Evolutionary conservation across 2,797 vertebrate genomes (phyloP).

Genomic region (Sparidentex hasta): DNA sequence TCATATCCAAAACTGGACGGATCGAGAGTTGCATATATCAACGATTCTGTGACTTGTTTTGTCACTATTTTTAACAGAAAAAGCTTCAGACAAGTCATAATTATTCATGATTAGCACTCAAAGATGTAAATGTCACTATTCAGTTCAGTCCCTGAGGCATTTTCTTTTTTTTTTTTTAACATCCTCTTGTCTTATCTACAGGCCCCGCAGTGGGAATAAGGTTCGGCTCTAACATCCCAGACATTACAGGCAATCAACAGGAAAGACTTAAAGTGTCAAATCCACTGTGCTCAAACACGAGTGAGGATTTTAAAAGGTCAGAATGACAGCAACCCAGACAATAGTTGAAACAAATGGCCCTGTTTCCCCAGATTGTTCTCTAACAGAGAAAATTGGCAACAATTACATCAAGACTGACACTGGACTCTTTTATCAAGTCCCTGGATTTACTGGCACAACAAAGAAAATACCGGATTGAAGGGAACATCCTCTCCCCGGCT

Average conservation of each 20-base stretch:
- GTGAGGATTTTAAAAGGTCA: slow-evolving; percentile 68
- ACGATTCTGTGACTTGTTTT: not conserved
- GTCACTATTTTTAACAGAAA: not conserved
- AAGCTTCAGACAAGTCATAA: not conserved
- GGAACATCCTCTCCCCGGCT: slow-evolving; percentile 21
- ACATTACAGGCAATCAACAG: slow-evolving; percentile 49
- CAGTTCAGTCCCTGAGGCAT: not conserved
- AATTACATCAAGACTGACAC: slow-evolving; percentile 60
- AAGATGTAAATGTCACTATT: slow-evolving; percentile 31
- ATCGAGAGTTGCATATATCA: not conserved
- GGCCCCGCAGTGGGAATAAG: slow-evolving; percentile 8
- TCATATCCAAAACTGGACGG: not conserved
- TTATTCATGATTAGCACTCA: not conserved
- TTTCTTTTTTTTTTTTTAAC: slow-evolving; percentile 34
- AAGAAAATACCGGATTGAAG: slow-evolving; percentile 18
- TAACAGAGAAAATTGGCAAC: slow-evolving; percentile 63
- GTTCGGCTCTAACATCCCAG: slow-evolving; percentile 26
- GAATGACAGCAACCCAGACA: slow-evolving; percentile 42
- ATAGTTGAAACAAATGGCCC: slow-evolving; percentile 50
- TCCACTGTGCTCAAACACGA: slow-evolving; percentile 37
- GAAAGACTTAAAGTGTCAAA: slow-evolving; percentile 47
- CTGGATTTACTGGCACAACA: slow-evolving; percentile 48
- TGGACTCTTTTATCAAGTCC: slow-evolving; percentile 43
- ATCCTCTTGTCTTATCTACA: slow-evolving; percentile 5
- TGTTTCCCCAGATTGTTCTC: slow-evolving; percentile 50